Conservation (phyloP, 1,140 invertebrate genomes). For the Micrasema longulum region DNA sequence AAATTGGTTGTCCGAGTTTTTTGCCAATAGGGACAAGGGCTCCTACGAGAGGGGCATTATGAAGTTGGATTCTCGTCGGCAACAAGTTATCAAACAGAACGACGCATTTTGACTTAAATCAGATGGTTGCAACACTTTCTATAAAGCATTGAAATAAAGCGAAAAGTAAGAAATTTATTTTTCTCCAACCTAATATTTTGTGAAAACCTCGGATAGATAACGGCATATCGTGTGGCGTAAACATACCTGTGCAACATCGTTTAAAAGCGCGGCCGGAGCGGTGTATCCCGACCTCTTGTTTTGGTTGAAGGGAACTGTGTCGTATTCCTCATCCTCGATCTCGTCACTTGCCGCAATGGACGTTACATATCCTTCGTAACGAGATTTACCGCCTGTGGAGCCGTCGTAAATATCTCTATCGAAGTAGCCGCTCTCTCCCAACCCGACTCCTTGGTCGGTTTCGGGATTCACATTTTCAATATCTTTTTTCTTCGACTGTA, state of each 20-base stretch:
- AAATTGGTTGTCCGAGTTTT: slow-evolving; percentile 25
- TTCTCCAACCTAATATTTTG: no score
- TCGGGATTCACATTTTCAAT: slow-evolving; percentile 69
- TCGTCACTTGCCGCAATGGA: slow-evolving; percentile 95
- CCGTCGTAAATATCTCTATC: slow-evolving; percentile 95
- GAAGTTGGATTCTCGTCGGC: slow-evolving; percentile 15
- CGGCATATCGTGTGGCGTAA: no score
- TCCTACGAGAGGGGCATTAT: slow-evolving; percentile 18
- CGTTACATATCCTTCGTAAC: slow-evolving; percentile 94
- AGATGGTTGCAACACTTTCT: no score
- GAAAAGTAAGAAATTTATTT: no score
- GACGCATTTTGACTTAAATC: no score
- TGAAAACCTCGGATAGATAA: no score
- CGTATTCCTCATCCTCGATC: slow-evolving; percentile 92
- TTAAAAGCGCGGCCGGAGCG: slow-evolving; percentile 88
- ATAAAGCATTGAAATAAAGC: no score
- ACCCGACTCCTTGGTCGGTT: slow-evolving; percentile 78
- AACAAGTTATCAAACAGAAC: no score
- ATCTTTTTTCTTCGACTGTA: slow-evolving; percentile 89
- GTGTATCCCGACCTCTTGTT: slow-evolving; percentile 83
- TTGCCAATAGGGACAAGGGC: slow-evolving; percentile 21
- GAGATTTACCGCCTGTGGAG: slow-evolving; percentile 73
- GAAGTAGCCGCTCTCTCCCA: slow-evolving; percentile 90
- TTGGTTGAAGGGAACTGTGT: slow-evolving; percentile 79
- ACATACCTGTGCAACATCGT: slow-evolving; percentile 89